A percentile compares a stretch with the other conserved stretches of the same genome.
Conservation (phyloP, 2,113 vertebrate genomes). For the Bujurquina vittata region DNA sequence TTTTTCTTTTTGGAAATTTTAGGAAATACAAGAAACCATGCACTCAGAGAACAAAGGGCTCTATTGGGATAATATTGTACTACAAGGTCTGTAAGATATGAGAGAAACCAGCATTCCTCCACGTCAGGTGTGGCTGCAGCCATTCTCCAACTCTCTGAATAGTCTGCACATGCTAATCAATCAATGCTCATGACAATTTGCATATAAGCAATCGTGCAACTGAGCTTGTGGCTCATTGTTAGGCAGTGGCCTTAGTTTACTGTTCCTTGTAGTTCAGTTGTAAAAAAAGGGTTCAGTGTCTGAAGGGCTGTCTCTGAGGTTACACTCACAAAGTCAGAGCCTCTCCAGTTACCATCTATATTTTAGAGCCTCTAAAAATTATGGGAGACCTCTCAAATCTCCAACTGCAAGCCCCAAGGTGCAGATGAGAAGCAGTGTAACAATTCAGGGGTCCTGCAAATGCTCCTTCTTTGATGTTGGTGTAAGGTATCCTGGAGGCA, state of each 20-base stretch:
- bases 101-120: background rate
- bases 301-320: too few species aligned
- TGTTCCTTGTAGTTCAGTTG: too few species aligned
- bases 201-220: background rate
- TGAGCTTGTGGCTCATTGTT: background rate
- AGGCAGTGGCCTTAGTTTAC: background rate
- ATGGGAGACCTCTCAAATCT: background rate
- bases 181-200: background rate
- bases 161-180: background rate
- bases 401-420: background rate
- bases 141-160: background rate
- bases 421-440: background rate
- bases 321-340: too few species aligned
- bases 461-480: background rate
- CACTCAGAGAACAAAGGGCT: background rate
- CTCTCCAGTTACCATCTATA: too few species aligned
- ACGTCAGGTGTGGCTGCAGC: background rate
- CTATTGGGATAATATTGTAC: background rate
- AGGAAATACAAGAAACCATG: background rate
- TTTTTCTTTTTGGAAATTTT: background rate
- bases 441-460: background rate
- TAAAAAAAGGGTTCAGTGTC: too few species aligned
- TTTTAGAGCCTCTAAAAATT: too few species aligned
- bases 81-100: background rate
- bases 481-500: background rate